Evolutionary conservation across 2,888 invertebrate species (phyloP), one percentile per base, ranked within the genome.

Genomic region (Phorcus lineatus): DNA sequence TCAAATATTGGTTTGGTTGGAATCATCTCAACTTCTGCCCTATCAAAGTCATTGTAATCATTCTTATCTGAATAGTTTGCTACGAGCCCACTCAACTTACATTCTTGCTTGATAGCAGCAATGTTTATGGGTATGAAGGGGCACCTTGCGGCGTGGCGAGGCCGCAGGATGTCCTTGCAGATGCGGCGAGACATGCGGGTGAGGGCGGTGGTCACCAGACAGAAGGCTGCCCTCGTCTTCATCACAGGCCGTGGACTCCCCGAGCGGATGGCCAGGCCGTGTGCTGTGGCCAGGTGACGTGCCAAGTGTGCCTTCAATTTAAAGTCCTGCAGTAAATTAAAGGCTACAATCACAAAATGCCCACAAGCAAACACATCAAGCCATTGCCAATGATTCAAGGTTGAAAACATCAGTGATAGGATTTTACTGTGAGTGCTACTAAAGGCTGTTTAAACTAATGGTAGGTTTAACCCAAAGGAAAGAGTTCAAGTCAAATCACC

Each of bases 191-290:
- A 97, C 85, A 98, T 95, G 88, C 97, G 95, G 82, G 98, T 98
- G 92, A 97, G 95, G 81, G 97, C 96, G 90, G 98, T 97, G n/a
- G 94, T 98, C 93, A 97, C 96, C 91, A 98, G 95, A 94, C 97
- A 98, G 94, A 99, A 98, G 82, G 98, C 98, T 87, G 98, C 97
- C 91, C 98, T 95, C 78, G 98, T 98, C 94, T 98, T 98, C 97
- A 98, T 97, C 70, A 98, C 97, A 78, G 98, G 98, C 80, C 98
- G 95, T 82, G 98, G 96, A 74, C 96, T 96, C 84, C 96, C 95
- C 17, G 96, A 87, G 86, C 96, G 94, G 90, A 97, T 95, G 80
- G 96, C 95, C 82, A 95, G 90, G 81, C 97, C 97, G 94, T 98
- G 98, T 80, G 97, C 97, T 88, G 97, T 97, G 80, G 97, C 97